Evolutionary conservation across 2,888 invertebrate species (phyloP), one percentile per base, ranked within the genome.

Genomic region (Standfussiana lucernea): DNA sequence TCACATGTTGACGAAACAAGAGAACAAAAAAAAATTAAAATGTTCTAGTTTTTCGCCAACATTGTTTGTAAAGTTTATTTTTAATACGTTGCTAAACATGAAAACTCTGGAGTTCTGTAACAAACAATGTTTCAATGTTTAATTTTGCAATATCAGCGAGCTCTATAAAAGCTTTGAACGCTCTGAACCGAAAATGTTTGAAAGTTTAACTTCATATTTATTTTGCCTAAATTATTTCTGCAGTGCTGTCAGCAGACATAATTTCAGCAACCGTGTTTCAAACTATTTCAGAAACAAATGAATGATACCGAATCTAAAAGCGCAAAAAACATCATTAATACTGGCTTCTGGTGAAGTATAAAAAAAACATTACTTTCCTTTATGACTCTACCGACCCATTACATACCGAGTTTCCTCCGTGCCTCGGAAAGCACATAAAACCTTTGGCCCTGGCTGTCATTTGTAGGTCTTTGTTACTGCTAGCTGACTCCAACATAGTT

Each of bases 121-220:
- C 10, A 76, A 76, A 61, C 21, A 76, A n/a, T n/a, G 32, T 62
- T 62, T 50, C 4, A 21, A 40, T 50, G 21, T 64, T 64, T 28
- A 28, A 56, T 53, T 64, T 45, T 6, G 28, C 42, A 64, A 62
- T 50, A 42, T 32, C n/a, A 35, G 40, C n/a, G 11, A 62, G 42
- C 50, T 8, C 3, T 35, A 11, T 37, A 32, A 40, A 72, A 76
- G 13, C 13, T 35, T 74, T 21, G 7, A 42, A 13, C 21, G 11
- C 15, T 42, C 40, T 28, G 40, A 61, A 67, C 13, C 1, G 24
- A 28, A 42, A 75, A 64, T 53, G 18, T 53, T 50, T 35, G n/a
- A 24, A n/a, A 59, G 32, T n/a, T 24, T 21, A 65, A 37, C 37
- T 32, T 13, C 28, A 21, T 11, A 47, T 56, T 42, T 42, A n/a